Conservation (phyloP, 53 echinoderm and acorn worm genomes). For the Temnopleurus reevesii region DNA sequence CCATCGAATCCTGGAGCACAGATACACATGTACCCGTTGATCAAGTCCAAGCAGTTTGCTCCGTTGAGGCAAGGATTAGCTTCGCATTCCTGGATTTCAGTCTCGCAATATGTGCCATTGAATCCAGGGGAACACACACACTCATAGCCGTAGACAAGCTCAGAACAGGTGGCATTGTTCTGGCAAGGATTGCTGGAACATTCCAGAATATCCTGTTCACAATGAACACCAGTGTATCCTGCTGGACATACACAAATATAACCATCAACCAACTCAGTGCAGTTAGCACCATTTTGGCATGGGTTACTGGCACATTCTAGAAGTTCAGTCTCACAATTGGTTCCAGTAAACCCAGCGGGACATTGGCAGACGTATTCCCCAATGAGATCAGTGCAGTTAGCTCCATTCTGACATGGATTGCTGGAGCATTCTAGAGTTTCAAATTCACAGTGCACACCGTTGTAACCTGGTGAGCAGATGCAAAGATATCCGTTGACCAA, state of each 20-base stretch:
- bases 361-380: neutral
- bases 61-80: slow-evolving; percentile 73
- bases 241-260: slow-evolving; percentile 50
- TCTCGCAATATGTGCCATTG: slow-evolving; percentile 67
- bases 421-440: slow-evolving; percentile 71
- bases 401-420: slow-evolving; percentile 79
- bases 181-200: slow-evolving; percentile 62
- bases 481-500: slow-evolving; percentile 69
- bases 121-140: slow-evolving; percentile 71
- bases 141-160: slow-evolving; percentile 60
- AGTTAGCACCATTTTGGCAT: slow-evolving; percentile 68
- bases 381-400: neutral
- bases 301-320: slow-evolving; percentile 69
- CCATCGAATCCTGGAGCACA: slow-evolving; percentile 72
- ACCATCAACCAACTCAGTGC: slow-evolving; percentile 31
- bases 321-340: slow-evolving; percentile 30
- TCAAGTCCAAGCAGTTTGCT: slow-evolving; percentile 67
- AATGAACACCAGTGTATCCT: slow-evolving; percentile 35
- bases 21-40: slow-evolving; percentile 68
- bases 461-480: slow-evolving; percentile 66
- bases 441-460: slow-evolving; percentile 68
- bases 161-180: slow-evolving; percentile 69
- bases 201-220: slow-evolving; percentile 46
- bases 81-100: slow-evolving; percentile 74
- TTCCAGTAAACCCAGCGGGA: slow-evolving; percentile 4